phyloP scores from a whole-genome alignment of 2,113 vertebrate species.

The Upupa epops region DNA sequence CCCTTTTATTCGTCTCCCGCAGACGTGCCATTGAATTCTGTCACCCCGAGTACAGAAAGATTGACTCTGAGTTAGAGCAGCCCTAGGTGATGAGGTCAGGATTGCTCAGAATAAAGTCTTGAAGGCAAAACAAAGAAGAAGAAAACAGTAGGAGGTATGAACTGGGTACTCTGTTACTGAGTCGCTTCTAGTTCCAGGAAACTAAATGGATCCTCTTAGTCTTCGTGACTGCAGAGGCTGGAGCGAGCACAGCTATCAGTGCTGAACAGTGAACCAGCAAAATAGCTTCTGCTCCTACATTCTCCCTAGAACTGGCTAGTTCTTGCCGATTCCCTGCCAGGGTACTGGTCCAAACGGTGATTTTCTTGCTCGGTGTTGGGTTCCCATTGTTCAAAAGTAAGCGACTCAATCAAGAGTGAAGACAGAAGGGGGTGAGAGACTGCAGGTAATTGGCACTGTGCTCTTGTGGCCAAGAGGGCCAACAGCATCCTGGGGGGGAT shows the following conservation, averaged over 20 bases:
- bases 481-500: too few species aligned
- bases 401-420: not conserved
- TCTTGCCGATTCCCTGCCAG: not conserved
- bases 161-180: not conserved
- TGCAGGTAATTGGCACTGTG: slow-evolving; percentile 21
- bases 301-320: not conserved
- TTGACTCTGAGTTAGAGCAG: slow-evolving; percentile 4
- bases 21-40: slow-evolving; percentile 49
- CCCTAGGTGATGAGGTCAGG: slow-evolving; percentile 57
- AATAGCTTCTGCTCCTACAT: not conserved
- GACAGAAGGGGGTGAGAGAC: not conserved
- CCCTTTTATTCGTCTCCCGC: slow-evolving; percentile 11
- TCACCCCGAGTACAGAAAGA: slow-evolving; percentile 28
- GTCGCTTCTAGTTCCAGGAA: slow-evolving; percentile 1
- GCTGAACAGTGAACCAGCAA: not conserved
- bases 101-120: slow-evolving; percentile 51
- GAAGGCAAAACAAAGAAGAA: slow-evolving; percentile 38
- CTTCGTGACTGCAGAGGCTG: not conserved
- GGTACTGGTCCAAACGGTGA: not conserved
- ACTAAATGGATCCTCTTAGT: slow-evolving; percentile 2
- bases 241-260: not conserved
- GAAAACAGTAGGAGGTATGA: slow-evolving; percentile 35
- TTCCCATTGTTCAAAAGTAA: slow-evolving; percentile 17
- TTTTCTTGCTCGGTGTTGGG: not conserved
- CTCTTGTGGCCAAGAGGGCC: too few species aligned